Base-by-base conservation (phyloP, 2,888 invertebrate genomes). In the Tiphia femorata region DNA sequence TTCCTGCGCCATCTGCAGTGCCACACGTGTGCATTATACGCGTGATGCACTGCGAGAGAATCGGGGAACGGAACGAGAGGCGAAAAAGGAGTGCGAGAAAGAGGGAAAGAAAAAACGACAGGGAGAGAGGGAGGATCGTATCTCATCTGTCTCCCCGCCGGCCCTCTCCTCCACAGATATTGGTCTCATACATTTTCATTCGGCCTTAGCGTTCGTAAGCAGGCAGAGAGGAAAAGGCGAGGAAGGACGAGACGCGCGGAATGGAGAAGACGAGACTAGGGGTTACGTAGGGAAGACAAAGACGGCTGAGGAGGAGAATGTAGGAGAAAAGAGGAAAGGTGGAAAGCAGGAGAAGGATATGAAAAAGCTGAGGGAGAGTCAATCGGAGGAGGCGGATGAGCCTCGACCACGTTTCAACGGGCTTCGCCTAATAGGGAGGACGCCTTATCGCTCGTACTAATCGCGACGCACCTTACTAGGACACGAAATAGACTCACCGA, bases 381-480 rank as follows among this genome's bases (percentile, higher is more conserved):
- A 35, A 19, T 21, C 14, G 27, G 37, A 44, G 14, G 35, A 46
- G 46, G 47, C 27, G 23, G 51, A 58, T 17, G 17, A 47, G 27
- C 37, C 53, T 49, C 46, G 44, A 41, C 46, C 30, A 51, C 43
- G 41, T 54, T 52, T 63, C 55, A 53, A 58, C 50, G 56, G 38
- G 58, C 49, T 64, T 65, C 60, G 64, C 77, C 77, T 75, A 79
- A 79, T 76, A 77, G 75, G 76, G 77, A 53, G 41, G 62, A 50
- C 58, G 54, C 49, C 72, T 76, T 76, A 76, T 77, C 76, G 70
- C 55, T 62, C 51, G 59, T 69, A 67, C 72, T 73, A 76, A 79
- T 79, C 79, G 73, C 58, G 50, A 63, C 61, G 62, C n/a, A 69
- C 71, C 70, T 72, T 76, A 75, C 73, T 72, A 70, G 74, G 72